Evolutionary conservation across 2,888 invertebrate species (phyloP), one percentile per base, ranked within the genome.

Genomic region (Frankliniella intonsa): DNA sequence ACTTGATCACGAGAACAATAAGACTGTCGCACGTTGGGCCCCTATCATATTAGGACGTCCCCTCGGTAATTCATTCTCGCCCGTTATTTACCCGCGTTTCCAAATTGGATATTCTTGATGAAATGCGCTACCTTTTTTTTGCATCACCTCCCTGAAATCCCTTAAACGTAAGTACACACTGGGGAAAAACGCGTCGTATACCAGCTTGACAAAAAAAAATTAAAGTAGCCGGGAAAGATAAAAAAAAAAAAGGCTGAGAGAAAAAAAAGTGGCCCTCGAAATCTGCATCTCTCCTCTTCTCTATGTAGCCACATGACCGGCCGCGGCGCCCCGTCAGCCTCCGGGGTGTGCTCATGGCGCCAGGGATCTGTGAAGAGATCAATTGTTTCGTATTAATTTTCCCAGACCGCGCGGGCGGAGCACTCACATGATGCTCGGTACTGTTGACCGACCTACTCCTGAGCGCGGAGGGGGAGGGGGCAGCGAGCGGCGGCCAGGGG

Each of bases 71-170:
- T 76, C 69, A 76, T 76, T 76, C 69, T 25, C 62, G 69, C 69
- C 55, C 69, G 69, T 76, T 76, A 22, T 76, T n/a, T 76, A 76
- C 69, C 69, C 69, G 69, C 69, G 69, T 22, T 25, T 76, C 69
- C 69, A 76, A 76, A 76, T 76, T 76, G 69, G 69, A 76, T 76
- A 76, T 76, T 76, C 69, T 76, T 76, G 69, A 76, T 76, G 69
- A 76, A 76, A 76, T 76, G 25, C 69, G 69, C 69, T 25, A 22
- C 69, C 25, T 76, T 76, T 76, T 69, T 76, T 76, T 22, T 69
- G 69, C 69, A 76, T 22, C 69, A 76, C 69, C 69, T 76, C 69
- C 22, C 69, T 12, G 69, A 76, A 76, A 76, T 22, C 69, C 69
- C 69, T 76, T 76, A 76, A 76, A 76, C 69, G 12, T 76, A 76